phyloP scores from a whole-genome alignment of 2,113 vertebrate species.

The Apteryx mantelli region DNA sequence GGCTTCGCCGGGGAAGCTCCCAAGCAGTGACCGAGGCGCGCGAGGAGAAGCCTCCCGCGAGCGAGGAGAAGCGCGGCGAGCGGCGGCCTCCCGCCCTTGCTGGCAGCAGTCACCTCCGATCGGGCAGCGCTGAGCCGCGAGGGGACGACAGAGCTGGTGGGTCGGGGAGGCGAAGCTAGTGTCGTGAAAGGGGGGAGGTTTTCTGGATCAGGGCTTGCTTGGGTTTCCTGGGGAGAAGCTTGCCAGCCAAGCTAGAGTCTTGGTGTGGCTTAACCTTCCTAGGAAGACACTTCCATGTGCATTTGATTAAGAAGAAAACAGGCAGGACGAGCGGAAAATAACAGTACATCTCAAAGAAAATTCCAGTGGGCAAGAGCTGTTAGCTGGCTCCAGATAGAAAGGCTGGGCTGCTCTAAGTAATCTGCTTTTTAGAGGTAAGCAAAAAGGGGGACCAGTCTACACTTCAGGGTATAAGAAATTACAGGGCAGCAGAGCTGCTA shows the following conservation, averaged over 20 bases:
- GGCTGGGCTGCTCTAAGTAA: not conserved
- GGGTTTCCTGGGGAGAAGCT: not conserved
- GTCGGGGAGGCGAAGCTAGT: not conserved
- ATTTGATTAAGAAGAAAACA: conserved; percentile 28
- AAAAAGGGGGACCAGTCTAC: not conserved
- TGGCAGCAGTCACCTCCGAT: not conserved
- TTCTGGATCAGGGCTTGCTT: not conserved
- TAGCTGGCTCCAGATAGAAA: not conserved
- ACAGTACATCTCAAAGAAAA: conserved; percentile 7
- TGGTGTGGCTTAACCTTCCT: not conserved
- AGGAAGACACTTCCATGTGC: conserved; percentile 38
- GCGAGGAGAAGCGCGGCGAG: not conserved
- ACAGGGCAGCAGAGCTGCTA: conserved; percentile 37
- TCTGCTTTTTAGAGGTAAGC: not conserved
- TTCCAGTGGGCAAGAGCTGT: conserved; percentile 37
- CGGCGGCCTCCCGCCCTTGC: not conserved
- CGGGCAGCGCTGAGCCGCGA: not conserved
- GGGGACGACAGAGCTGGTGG: not conserved
- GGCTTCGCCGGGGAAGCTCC: not conserved
- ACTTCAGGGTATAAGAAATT: conserved; percentile 11
- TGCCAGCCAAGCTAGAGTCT: not conserved
- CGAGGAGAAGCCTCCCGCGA: too few relatives aligned
- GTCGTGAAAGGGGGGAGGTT: not conserved
- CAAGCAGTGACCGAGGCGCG: not conserved
- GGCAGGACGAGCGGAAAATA: conserved; percentile 58